These are phyloP conservation scores for Trachelus iudaicus DNA, from an alignment of 2,888 invertebrate species.

Conservation along the genomic window DNA sequence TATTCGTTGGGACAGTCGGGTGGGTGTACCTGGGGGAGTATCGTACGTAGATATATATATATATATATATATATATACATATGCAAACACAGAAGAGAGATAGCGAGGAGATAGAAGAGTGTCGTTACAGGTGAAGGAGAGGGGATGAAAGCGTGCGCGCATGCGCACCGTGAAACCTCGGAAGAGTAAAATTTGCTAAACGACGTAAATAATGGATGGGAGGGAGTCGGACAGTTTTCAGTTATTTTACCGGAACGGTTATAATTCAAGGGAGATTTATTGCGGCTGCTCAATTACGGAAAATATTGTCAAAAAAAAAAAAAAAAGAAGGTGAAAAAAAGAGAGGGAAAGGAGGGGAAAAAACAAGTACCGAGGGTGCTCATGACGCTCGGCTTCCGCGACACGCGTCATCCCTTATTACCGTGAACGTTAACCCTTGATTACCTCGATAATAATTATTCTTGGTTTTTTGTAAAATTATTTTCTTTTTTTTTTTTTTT, in stretches of 20 bases:
- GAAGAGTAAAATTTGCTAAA: slow-evolving; percentile 60
- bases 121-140: background rate
- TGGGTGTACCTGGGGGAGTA: background rate
- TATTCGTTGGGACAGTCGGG: background rate
- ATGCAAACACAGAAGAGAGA: background rate
- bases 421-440: background rate
- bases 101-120: background rate
- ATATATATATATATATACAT: no score
- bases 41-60: background rate
- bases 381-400: background rate
- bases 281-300: slow-evolving; percentile 58
- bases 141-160: background rate
- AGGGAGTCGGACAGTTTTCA: slow-evolving; percentile 57
- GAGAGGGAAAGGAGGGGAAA: background rate
- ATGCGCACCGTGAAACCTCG: slow-evolving; percentile 24
- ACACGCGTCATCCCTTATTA: background rate
- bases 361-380: background rate
- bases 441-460: background rate
- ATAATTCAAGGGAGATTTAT: slow-evolving; percentile 60
- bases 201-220: slow-evolving; percentile 62
- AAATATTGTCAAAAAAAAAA: slow-evolving; percentile 55
- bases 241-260: slow-evolving; percentile 54
- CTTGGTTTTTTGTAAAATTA: background rate
- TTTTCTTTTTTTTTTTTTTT: background rate
- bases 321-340: no score